Conservation (phyloP, 64 coral and sea anemone genomes). For the Montipora cactus region DNA sequence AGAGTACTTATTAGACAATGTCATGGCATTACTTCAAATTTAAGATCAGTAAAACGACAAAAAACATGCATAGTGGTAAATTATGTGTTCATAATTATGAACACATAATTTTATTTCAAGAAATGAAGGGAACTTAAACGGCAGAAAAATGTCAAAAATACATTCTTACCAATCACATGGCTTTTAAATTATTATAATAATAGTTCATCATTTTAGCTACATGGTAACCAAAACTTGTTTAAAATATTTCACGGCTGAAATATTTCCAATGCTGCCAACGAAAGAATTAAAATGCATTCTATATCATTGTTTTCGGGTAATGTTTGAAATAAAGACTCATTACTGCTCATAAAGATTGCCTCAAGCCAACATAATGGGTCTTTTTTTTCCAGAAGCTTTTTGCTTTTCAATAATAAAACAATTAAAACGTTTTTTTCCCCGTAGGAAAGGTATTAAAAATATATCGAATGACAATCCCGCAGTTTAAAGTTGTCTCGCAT, state of each 20-base stretch:
- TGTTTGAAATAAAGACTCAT: neutral
- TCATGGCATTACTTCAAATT: too few species aligned
- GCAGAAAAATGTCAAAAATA: too few species aligned
- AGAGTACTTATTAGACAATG: too few species aligned
- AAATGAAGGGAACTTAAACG: too few species aligned
- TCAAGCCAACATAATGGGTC: neutral
- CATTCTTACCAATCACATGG: too few species aligned
- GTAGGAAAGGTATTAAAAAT: neutral
- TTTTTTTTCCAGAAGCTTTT: neutral
- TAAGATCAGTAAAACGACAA: too few species aligned
- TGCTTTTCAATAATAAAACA: neutral
- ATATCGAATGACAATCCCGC: slow-evolving; percentile 19
- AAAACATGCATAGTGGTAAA: too few species aligned
- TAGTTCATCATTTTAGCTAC: too few species aligned
- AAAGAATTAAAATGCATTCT: neutral
- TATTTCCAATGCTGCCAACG: neutral
- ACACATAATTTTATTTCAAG: too few species aligned
- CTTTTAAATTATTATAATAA: too few species aligned
- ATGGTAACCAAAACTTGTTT: neutral
- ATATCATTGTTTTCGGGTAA: neutral
- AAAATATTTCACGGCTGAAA: neutral
- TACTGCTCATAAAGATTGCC: neutral
- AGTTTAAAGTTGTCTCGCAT: neutral
- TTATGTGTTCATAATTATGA: too few species aligned
- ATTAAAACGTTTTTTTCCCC: neutral